Evolutionary conservation across 2,888 invertebrate genomes (phyloP), one percentile per base, ranked within the genome.

Genomic region (Drosophila mettleri): DNA sequence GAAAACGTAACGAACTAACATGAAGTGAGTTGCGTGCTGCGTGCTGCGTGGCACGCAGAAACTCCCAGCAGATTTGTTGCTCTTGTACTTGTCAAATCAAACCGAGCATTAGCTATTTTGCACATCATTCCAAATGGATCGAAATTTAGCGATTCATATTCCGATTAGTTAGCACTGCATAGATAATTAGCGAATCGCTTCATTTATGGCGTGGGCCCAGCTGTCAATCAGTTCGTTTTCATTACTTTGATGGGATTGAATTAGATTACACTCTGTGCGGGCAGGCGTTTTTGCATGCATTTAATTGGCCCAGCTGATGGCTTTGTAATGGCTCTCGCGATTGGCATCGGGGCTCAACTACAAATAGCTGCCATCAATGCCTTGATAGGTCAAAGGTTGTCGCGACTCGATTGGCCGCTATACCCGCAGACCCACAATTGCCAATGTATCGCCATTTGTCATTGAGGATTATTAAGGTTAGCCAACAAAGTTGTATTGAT

Each of bases 271-370:
- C 63, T 65, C 31, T 31, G 34, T 12, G 43, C 41, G 49, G 20
- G 6, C 20, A 7, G 36, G 45, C 8, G 12, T 38, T 80, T 86
- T 80, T 65, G 70, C 77, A 71, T 70, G 52, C 36, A 46, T 76
- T 71, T 77, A 83, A 77, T 83, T 86, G 78, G 51, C 80, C 61
- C 54, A 55, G 61, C 68, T 82, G 88, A 83, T 88, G 88, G 74
- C 70, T 69, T 80, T 74, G 83, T 76, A 82, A 87, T 86, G 73
- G 70, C 54, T 76, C 58, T 53, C 48, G 60, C 41, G 68, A 83
- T 77, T 77, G 70, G 61, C 78, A 65, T 39, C 24, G 16, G 48
- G 69, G 53, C 43, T 18, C 53, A 49, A 20, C 51, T 16, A 55
- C 51, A 74, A 39, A 20, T 63, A 73, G 59, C 59, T 67, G 24